Conservation (phyloP, 1,140 invertebrate genomes). For the Apis florea region DNA sequence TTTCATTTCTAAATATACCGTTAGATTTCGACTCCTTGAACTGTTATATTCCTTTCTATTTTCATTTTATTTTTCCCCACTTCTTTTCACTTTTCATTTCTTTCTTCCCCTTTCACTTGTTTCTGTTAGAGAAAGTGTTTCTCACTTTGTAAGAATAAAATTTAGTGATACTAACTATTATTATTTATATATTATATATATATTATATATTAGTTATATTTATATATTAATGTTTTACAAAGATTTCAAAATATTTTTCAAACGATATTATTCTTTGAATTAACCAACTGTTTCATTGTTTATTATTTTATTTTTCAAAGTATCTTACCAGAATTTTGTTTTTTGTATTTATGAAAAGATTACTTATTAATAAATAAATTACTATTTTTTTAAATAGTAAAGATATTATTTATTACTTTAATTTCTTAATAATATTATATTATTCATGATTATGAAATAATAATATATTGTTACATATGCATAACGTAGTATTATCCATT, state of each 20-base stretch:
- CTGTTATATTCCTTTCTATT: not conserved
- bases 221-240: not conserved
- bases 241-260: constrained; percentile 39
- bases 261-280: constrained; percentile 66
- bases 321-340: too few species aligned
- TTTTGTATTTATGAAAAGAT: too few species aligned
- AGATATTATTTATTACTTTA: not conserved
- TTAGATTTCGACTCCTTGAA: constrained; percentile 33
- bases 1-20: not conserved
- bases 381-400: too few species aligned
- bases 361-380: too few species aligned
- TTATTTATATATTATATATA: not conserved
- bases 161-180: not conserved
- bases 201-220: too few species aligned
- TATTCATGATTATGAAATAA: not conserved
- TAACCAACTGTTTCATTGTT: constrained; percentile 61
- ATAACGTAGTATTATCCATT: too few species aligned
- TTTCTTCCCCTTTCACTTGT: constrained; percentile 22
- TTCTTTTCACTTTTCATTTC: constrained; percentile 1
- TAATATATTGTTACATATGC: not conserved
- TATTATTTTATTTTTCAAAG: constrained; percentile 58
- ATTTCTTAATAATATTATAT: not conserved
- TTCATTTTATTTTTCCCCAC: not conserved
- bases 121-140: not conserved
- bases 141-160: not conserved